Conservation (phyloP, 2,888 invertebrate genomes). For the Anoplius nigerrimus region DNA sequence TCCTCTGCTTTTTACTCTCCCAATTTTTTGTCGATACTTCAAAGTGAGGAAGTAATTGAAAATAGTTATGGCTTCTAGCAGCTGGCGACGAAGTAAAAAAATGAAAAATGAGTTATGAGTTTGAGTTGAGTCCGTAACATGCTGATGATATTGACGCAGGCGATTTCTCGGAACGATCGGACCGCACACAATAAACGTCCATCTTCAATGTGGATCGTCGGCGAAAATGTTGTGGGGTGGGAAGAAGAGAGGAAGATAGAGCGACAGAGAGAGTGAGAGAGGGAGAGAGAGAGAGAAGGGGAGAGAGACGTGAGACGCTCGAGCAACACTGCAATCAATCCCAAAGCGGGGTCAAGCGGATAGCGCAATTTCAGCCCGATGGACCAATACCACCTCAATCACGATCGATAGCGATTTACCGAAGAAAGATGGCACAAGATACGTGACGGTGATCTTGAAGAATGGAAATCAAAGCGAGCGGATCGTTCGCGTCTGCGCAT, state of each 20-base stretch:
- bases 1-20: neutral
- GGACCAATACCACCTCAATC: slow-evolving; percentile 53
- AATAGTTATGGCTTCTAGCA: too few relatives aligned
- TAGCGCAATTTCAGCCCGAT: slow-evolving; percentile 56
- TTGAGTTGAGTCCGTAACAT: too few relatives aligned
- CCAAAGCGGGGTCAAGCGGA: slow-evolving; percentile 53
- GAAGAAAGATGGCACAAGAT: slow-evolving; percentile 48
- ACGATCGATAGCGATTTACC: slow-evolving; percentile 57
- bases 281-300: neutral
- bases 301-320: slow-evolving; percentile 15
- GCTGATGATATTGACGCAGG: too few relatives aligned
- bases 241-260: neutral
- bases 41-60: neutral
- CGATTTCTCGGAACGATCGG: too few relatives aligned
- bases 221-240: neutral
- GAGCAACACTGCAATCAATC: slow-evolving; percentile 51
- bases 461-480: slow-evolving; percentile 5
- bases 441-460: slow-evolving; percentile 48
- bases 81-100: too few relatives aligned
- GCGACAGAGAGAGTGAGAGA: neutral
- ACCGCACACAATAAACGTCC: neutral
- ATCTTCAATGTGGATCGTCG: neutral
- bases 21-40: neutral
- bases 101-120: too few relatives aligned
- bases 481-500: neutral